These are phyloP conservation scores for Acromyrmex charruanus DNA, from an alignment of 1,140 invertebrate species.

Conservation along the genomic window DNA sequence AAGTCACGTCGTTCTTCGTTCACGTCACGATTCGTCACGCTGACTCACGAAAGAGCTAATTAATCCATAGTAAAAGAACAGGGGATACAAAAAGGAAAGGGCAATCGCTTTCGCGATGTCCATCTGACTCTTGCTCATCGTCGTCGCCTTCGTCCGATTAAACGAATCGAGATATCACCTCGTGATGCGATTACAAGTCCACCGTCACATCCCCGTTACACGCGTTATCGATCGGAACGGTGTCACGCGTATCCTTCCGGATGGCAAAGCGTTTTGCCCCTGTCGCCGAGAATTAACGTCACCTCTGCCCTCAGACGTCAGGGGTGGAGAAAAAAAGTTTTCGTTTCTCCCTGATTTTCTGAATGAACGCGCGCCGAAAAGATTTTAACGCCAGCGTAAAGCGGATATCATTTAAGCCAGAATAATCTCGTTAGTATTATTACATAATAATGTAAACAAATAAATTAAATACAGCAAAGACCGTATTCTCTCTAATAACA, in stretches of 20 bases:
- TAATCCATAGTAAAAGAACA: conserved; percentile 43
- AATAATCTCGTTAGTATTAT: not conserved
- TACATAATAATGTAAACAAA: not conserved
- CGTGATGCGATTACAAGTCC: conserved; percentile 46
- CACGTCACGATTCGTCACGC: conserved; percentile 41
- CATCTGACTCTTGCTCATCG: conserved; percentile 25
- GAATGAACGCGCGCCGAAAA: not conserved
- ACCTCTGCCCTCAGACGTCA: not conserved
- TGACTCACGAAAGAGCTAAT: conserved; percentile 53
- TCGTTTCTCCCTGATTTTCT: conserved; percentile 42
- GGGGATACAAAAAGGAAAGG: not conserved
- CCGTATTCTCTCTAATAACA: not conserved
- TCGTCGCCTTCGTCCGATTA: conserved; percentile 55
- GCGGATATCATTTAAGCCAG: not conserved
- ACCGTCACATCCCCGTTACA: conserved; percentile 26
- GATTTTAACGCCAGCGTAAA: conserved; percentile 24
- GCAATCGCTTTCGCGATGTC: conserved; percentile 35
- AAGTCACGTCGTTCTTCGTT: conserved; percentile 40
- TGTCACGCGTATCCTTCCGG: conserved; percentile 53
- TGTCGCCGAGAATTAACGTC: conserved; percentile 60
- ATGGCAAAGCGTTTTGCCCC: conserved; percentile 47
- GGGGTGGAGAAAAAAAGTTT: not conserved
- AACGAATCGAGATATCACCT: conserved; percentile 64
- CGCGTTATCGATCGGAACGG: conserved; percentile 68
- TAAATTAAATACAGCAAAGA: not conserved